phyloP scores from a whole-genome alignment of 1,140 invertebrate genomes.

The Drosophila ercepeae region DNA sequence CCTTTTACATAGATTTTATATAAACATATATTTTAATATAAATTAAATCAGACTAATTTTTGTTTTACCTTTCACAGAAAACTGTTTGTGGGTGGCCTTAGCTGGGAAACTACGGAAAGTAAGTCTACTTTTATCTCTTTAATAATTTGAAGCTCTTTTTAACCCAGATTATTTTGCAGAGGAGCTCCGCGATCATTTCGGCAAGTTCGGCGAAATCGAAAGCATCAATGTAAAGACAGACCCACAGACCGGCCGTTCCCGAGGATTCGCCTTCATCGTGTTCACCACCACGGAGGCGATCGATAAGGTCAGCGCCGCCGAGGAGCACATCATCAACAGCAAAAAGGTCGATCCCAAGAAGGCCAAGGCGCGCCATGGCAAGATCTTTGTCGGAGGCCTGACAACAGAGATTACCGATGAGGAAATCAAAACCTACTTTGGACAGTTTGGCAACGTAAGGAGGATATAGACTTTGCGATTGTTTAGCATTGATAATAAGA shows the following conservation, averaged over 20 bases:
- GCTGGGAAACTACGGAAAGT: slow-evolving; percentile 99
- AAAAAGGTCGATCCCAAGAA: slow-evolving; percentile 98
- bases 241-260: slow-evolving; percentile 93
- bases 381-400: slow-evolving; percentile 97
- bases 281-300: slow-evolving; percentile 94
- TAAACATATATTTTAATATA: not conserved
- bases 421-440: slow-evolving; percentile 96
- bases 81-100: slow-evolving; percentile 98
- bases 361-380: slow-evolving; percentile 95
- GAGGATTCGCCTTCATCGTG: slow-evolving; percentile 98
- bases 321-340: slow-evolving; percentile 95
- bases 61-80: slow-evolving; percentile 90
- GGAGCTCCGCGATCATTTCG: slow-evolving; percentile 96
- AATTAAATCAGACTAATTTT: too few species aligned
- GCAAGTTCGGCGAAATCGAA: slow-evolving; percentile 94
- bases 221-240: slow-evolving; percentile 97
- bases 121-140: slow-evolving; percentile 84
- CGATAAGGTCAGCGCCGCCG: slow-evolving; percentile 93
- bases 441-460: slow-evolving; percentile 94
- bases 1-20: not conserved
- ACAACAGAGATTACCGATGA: slow-evolving; percentile 95
- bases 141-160: not conserved
- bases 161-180: slow-evolving; percentile 86
- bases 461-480: too few species aligned
- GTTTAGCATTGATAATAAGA: not conserved